Evolutionary conservation across 1,140 invertebrate species (phyloP).

Genomic region (Lordiphosa mommai): DNA sequence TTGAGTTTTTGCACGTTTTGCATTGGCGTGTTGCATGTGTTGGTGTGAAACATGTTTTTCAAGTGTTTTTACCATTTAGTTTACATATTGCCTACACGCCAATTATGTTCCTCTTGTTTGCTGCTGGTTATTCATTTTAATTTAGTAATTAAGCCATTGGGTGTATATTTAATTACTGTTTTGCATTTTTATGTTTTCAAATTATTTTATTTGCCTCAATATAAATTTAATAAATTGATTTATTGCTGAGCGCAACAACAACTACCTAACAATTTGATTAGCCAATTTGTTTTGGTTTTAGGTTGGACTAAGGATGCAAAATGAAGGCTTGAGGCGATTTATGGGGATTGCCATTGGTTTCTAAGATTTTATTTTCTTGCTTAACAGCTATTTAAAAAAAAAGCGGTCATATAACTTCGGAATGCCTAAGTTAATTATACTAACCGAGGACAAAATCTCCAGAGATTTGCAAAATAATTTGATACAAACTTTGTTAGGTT

Average conservation of each 20-base stretch:
- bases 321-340: neutral
- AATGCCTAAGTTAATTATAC: too few relatives aligned
- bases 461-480: too few relatives aligned
- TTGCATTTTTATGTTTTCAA: conserved; percentile 63
- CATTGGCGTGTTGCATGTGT: conserved; percentile 51
- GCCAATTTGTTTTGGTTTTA: conserved; percentile 29
- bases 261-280: conserved; percentile 31
- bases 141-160: conserved; percentile 67
- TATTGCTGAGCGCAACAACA: conserved; percentile 37
- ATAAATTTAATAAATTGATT: conserved; percentile 76
- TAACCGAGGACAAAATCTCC: too few relatives aligned
- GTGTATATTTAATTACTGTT: conserved; percentile 17
- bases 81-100: conserved; percentile 41
- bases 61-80: conserved; percentile 33
- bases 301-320: neutral
- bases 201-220: conserved; percentile 67
- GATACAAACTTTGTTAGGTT: too few relatives aligned
- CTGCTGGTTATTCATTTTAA: conserved; percentile 51
- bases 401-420: too few relatives aligned
- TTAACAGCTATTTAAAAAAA: too few relatives aligned
- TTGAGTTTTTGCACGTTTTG: conserved; percentile 57
- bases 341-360: neutral
- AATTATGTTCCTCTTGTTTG: conserved; percentile 18
- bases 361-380: too few relatives aligned
- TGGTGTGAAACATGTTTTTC: too few relatives aligned